Evolutionary conservation across 2,797 vertebrate genomes (phyloP), one percentile per base, ranked within the genome.

Genomic region (Adelosebastes latens): DNA sequence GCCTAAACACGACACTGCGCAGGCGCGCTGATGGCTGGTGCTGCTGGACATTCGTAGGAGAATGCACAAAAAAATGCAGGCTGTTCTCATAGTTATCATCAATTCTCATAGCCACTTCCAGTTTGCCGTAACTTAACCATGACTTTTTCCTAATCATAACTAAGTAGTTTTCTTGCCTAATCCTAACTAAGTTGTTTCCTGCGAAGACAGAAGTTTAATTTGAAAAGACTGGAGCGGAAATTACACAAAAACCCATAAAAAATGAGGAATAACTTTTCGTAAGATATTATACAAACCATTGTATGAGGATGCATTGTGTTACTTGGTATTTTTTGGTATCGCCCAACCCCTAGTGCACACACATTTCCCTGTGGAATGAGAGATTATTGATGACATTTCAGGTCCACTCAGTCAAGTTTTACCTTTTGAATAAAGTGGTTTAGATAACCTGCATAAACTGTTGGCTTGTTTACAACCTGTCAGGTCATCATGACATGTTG

Each of bases 181-280:
- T 8, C 6, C 42, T 46, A 7, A 46, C 42, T 46, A 42, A 16
- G 1, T 42, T 42, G 39, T 42, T 16, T 42, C 39, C 2, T 42
- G 39, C 1, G 6, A 42, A 42, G 39, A 42, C 6, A 2, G 39
- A 42, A 42, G 39, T 42, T 42, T 3, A 16, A 3, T 42, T 42
- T 42, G 6, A 16, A 16, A 16, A 42, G 39, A 42, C 6, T 39
- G 39, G 14, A 42, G 39, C 3, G 5, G 39, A 42, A 42, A 42
- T 42, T 42, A 42, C 13, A 2, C 39, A 16, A 16, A 42, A 42
- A 49, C 0, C 0, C 18, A 49, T 8, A 20, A 49, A 42, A 7
- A 16, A 42, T 42, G 0, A 42, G 0, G 0, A 16, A 42, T 42
- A 52, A 52, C 49, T 10, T 52, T 9, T n/a, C 0, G 8, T 52